Evolutionary conservation across 2,888 invertebrate species (phyloP).

Genomic region (Epirrhoe alternata): DNA sequence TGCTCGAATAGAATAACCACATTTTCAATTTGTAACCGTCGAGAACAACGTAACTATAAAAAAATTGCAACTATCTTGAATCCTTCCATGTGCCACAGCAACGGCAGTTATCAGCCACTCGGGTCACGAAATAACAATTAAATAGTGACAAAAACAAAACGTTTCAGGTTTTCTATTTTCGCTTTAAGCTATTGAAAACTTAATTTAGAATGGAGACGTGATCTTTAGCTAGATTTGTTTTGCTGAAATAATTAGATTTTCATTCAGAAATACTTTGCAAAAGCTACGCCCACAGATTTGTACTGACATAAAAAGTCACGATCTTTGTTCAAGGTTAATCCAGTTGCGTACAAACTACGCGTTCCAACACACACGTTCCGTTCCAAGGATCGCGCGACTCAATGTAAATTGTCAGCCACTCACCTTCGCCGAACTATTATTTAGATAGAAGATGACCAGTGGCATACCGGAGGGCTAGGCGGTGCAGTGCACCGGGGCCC

Average conservation of each 20-base stretch:
- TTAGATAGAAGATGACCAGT: no score
- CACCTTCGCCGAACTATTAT: no score
- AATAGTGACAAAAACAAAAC: constrained; percentile 10
- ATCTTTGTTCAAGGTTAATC: neutral
- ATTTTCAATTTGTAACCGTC: no score
- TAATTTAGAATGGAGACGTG: constrained; percentile 1
- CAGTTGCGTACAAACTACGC: no score
- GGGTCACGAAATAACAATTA: constrained; percentile 23
- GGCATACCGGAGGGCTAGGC: no score
- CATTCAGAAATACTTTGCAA: neutral
- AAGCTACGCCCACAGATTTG: neutral
- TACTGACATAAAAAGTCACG: neutral
- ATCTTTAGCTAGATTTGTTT: neutral
- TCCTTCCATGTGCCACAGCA: constrained; percentile 7
- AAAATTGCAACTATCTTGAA: no score
- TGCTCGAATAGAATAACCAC: no score
- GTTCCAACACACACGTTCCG: no score
- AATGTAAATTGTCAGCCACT: no score
- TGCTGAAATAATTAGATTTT: neutral
- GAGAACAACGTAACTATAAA: no score
- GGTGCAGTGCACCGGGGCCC: no score
- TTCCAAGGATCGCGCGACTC: no score
- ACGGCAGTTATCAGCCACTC: neutral
- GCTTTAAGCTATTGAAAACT: neutral
- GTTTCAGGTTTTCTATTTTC: neutral